phyloP scores from a whole-genome alignment of 2,888 invertebrate genomes.

The Lordiphosa fenestrarum region DNA sequence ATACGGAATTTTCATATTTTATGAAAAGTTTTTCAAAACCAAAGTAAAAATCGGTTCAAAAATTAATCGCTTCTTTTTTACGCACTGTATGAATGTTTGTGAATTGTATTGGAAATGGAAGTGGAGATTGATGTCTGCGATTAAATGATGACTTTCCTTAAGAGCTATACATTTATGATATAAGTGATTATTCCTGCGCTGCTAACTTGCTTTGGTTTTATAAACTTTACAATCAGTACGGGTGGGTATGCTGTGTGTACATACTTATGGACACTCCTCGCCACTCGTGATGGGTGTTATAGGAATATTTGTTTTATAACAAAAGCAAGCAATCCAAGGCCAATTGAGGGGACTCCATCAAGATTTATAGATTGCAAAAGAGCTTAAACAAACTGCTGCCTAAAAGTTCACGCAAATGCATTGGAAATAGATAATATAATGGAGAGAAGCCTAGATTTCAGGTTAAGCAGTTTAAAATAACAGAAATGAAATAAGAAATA shows the following conservation, averaged over 20 bases:
- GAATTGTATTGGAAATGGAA: conserved; percentile 1
- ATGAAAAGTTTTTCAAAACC: conserved; percentile 29
- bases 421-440: too few species aligned
- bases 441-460: too few species aligned
- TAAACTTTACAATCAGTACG: conserved; percentile 69
- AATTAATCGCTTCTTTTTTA: conserved; percentile 2
- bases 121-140: conserved; percentile 2
- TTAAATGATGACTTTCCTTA: background rate
- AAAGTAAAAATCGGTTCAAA: conserved; percentile 29
- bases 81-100: conserved; percentile 2
- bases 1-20: conserved; percentile 24
- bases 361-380: too few species aligned
- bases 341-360: too few species aligned
- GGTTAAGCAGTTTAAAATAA: too few species aligned
- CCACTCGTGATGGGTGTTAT: too few species aligned
- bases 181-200: conserved; percentile 29
- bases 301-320: too few species aligned
- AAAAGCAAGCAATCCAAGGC: too few species aligned
- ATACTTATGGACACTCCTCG: conserved; percentile 21
- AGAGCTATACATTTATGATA: conserved; percentile 3
- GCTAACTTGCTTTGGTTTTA: conserved; percentile 39
- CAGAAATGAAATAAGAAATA: too few species aligned
- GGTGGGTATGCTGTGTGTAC: conserved; percentile 53
- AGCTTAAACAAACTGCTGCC: too few species aligned
- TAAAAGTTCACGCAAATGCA: too few species aligned